These are phyloP conservation scores for Leptarthrus brevirostris DNA, from an alignment of 2,888 invertebrate species.

Conservation along the genomic window DNA sequence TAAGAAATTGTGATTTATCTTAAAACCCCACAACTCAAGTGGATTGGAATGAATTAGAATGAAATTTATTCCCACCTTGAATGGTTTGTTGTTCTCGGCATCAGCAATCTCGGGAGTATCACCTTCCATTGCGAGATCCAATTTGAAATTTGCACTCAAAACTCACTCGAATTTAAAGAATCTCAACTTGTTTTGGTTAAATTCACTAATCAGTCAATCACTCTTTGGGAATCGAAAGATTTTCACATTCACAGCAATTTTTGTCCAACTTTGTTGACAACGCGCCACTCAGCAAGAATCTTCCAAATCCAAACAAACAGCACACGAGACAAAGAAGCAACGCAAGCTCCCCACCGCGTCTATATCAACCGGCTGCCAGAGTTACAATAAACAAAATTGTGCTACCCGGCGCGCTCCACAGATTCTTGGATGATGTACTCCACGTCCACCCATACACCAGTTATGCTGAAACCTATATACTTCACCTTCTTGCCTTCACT, in stretches of 20 bases:
- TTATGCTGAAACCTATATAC: too few relatives aligned
- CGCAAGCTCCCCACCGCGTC: constrained; percentile 43
- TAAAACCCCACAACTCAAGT: too few relatives aligned
- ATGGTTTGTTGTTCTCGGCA: constrained; percentile 49
- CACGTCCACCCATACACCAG: neutral
- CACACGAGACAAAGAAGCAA: constrained; percentile 46
- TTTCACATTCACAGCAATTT: neutral
- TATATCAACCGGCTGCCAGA: constrained; percentile 42
- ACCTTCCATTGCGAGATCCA: constrained; percentile 26
- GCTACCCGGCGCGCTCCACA: constrained; percentile 30
- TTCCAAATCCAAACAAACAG: constrained; percentile 29
- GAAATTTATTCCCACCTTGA: constrained; percentile 45
- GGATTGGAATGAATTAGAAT: too few relatives aligned
- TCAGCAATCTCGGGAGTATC: constrained; percentile 7
- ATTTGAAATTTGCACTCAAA: constrained; percentile 15
- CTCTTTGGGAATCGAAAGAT: too few relatives aligned
- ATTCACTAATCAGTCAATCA: neutral
- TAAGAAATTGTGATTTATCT: too few relatives aligned
- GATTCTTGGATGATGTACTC: neutral
- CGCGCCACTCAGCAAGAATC: constrained; percentile 26
- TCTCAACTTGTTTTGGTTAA: neutral
- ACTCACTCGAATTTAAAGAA: neutral
- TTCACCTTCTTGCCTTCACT: constrained; percentile 1
- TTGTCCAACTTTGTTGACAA: neutral
- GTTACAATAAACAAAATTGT: constrained; percentile 50